Conservation (phyloP, 2,888 invertebrate species). For the Limnephilus lunatus region DNA sequence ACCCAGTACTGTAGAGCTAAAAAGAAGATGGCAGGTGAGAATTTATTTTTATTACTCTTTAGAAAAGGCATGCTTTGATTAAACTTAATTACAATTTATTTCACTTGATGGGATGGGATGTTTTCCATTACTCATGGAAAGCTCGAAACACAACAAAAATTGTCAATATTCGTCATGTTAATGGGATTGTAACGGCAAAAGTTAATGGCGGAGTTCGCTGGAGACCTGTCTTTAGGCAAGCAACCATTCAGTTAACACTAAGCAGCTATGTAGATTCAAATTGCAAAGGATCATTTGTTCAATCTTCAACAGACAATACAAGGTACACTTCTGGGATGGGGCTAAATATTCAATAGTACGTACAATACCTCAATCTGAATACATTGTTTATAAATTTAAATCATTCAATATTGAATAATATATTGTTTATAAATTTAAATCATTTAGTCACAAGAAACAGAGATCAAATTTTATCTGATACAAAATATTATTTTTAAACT, state of each 20-base stretch:
- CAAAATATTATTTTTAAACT: background rate
- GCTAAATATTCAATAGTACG: background rate
- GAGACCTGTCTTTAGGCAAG: no score
- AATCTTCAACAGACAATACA: slow-evolving; percentile 11
- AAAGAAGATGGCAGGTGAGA: no score
- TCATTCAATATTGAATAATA: background rate
- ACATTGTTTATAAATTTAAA: background rate
- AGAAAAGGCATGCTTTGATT: no score
- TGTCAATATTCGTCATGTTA: no score
- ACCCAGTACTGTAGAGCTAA: no score
- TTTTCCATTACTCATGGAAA: no score
- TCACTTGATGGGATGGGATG: no score
- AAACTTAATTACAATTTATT: no score
- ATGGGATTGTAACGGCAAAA: no score
- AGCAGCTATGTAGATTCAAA: background rate
- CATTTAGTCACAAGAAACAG: background rate
- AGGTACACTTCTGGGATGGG: background rate
- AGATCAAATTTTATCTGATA: background rate
- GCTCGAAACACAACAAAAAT: no score
- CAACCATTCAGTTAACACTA: slow-evolving; percentile 34
- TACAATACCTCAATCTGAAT: background rate
- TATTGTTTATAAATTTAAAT: background rate
- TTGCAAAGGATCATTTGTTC: slow-evolving; percentile 29
- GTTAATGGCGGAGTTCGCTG: no score
- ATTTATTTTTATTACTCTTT: no score